Evolutionary conservation across 92 coral and sea anemone species (phyloP), one percentile per base, ranked within the genome.

Genomic region (Palythoa grandis): DNA sequence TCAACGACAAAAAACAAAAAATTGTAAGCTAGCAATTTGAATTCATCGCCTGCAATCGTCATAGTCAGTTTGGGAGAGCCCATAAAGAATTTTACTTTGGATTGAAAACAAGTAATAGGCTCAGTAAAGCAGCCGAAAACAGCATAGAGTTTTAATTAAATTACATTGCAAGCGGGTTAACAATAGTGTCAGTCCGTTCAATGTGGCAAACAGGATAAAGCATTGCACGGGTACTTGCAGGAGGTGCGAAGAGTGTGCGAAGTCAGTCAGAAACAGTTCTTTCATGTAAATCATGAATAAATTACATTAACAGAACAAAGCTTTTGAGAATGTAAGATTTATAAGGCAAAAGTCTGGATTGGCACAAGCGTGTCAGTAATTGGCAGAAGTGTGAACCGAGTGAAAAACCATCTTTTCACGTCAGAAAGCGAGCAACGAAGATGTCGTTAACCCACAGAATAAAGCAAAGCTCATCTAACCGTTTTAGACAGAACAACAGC

Each of bases 341-440:
- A 69, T 4, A 76, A 43, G 23, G 74, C 72, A 65, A 39, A 17
- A 78, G 66, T 65, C 47, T 4, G 53, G 39, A 80, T 66, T 80
- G 85, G 60, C 22, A 25, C 72, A 7, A 16, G 22, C 20, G n/a
- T 40, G 58, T n/a, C 54, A 68, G 74, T 67, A 80, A 54, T 80
- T 67, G 85, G 54, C n/a, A 23, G 57, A 80, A 74, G 85, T 80
- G 75, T 73, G 85, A 80, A 80, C 19, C 48, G 73, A 66, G 72
- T 67, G 72, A 47, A 70, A 80, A 65, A 24, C 54, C 66, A 15
- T 25, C 40, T 67, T 47, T 80, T 65, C 20, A 43, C 39, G 38
- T 63, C 29, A 66, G 57, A 68, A 79, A 63, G 48, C 57, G 37
- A 65, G 23, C 16, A 16, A 67, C 53, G 72, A 67, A 48, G 24